A percentile compares a stretch with the other conserved stretches of the same genome.
phyloP scores from a whole-genome alignment of 2,888 invertebrate genomes.

The Mesorhabditis belari region DNA sequence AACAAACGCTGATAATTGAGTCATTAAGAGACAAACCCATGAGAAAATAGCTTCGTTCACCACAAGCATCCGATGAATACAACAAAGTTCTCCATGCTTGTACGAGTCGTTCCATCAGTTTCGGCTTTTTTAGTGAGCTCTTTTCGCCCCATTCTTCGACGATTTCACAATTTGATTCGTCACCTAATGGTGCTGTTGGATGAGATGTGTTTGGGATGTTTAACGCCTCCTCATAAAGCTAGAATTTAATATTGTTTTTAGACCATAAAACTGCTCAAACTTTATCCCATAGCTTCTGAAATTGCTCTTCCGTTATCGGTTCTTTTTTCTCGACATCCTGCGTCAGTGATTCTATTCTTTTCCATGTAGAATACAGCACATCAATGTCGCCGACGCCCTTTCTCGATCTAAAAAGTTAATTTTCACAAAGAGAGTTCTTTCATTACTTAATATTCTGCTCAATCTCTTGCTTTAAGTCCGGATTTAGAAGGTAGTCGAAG shows the following conservation, averaged over 20 bases:
- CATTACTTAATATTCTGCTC: conserved; percentile 23
- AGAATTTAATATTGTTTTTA: not conserved
- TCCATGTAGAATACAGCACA: conserved; percentile 32
- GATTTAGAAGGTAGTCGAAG: conserved; percentile 47
- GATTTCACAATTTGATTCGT: conserved; percentile 8
- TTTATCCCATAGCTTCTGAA: conserved; percentile 33
- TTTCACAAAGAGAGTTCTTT: not conserved
- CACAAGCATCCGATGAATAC: conserved; percentile 39
- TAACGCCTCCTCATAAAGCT: conserved; percentile 38
- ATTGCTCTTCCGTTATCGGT: conserved; percentile 22
- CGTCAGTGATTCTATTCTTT: conserved; percentile 25
- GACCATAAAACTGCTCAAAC: conserved; percentile 2
- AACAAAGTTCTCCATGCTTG: conserved; percentile 39
- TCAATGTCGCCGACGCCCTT: conserved; percentile 48
- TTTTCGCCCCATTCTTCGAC: conserved; percentile 25
- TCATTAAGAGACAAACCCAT: conserved; percentile 17
- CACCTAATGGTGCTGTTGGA: conserved; percentile 26
- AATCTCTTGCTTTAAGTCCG: conserved; percentile 31
- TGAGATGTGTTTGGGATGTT: conserved; percentile 42
- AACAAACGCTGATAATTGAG: not conserved
- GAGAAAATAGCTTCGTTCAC: conserved; percentile 44
- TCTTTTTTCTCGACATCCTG: conserved; percentile 11
- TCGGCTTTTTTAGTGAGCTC: conserved; percentile 14
- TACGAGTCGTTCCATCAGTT: conserved; percentile 38
- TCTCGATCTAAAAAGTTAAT: conserved; percentile 14